Base-by-base conservation (phyloP, 2,113 vertebrate species). In the Callipepla californica region DNA sequence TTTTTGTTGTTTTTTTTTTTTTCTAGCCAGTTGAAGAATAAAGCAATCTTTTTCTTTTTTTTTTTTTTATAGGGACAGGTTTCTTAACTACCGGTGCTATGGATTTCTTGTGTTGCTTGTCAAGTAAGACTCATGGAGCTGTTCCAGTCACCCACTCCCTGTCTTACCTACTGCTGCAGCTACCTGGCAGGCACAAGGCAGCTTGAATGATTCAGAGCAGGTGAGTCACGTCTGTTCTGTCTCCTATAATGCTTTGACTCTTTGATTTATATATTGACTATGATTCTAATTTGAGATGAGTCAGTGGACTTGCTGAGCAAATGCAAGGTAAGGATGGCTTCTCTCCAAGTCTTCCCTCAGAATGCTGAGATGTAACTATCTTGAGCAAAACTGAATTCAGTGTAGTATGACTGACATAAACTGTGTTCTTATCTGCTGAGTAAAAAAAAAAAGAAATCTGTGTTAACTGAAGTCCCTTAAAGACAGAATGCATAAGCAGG, bases 261-360 rank as follows among this genome's bases (percentile, higher is more conserved):
- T 34, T 32, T 66, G 32, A 13, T 32, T 90, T 26, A 1, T 7
- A 6, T 47, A 8, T 19, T 51, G 45, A 3, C 13, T 81, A 36
- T 51, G 82, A n/a, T 32, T 28, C 30, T 38, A 23, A 9, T 15
- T 70, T 67, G 32, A 42, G 17, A 1, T 51, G 20, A 48, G 32
- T 30, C 0, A 1, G 28, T 21, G 44, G 25, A 14, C 11, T 91
- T 19, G 5, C 3, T 5, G 16, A 61, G 48, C 8, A 68, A 45
- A 21, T 11, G 16, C 7, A n/a, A 91, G 7, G 32, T 19, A 3
- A 80, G 22, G 55, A 22, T 28, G 36, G 40, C 42, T 87, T 84
- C 1, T 1, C 44, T 73, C 44, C 21, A 47, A 0, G 21, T 50
- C 38, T 15, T 57, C 34, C 2, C 10, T 3, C 6, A 6, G 26